Evolutionary conservation across 2,888 invertebrate genomes (phyloP).

Genomic region (Campopleginae sp.): DNA sequence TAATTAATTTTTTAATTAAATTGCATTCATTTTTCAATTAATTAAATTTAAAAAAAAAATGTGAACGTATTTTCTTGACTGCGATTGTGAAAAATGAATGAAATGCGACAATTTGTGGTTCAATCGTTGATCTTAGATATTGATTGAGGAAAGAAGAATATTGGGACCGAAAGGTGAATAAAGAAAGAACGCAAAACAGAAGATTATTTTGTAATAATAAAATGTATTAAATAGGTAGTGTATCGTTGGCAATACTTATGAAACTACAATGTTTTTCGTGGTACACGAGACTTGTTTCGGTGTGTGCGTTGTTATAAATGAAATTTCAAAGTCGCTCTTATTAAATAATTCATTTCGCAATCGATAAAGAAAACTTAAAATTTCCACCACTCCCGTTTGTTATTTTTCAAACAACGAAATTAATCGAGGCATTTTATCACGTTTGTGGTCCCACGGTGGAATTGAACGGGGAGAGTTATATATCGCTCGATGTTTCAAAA

Average conservation of each 20-base stretch:
- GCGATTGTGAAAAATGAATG: background rate
- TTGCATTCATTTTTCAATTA: too few relatives aligned
- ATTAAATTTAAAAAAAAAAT: too few relatives aligned
- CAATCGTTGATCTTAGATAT: background rate
- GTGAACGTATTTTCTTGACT: background rate
- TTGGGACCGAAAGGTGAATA: background rate
- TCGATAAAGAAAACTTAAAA: constrained; percentile 32
- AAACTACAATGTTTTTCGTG: constrained; percentile 79
- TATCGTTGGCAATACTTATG: constrained; percentile 82
- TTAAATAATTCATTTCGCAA: background rate
- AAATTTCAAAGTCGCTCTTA: constrained; percentile 17
- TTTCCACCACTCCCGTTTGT: constrained; percentile 71
- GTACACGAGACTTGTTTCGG: constrained; percentile 78
- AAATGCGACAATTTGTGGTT: background rate
- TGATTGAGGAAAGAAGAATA: background rate
- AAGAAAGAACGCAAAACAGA: constrained; percentile 57
- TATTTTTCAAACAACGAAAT: constrained; percentile 74
- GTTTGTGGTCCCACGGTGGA: constrained; percentile 81
- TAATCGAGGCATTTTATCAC: constrained; percentile 80
- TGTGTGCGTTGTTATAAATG: constrained; percentile 28
- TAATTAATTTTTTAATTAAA: too few relatives aligned
- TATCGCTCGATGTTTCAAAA: constrained; percentile 68
- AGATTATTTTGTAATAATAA: constrained; percentile 82
- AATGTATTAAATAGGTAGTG: constrained; percentile 83
- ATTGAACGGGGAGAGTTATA: constrained; percentile 77